phyloP scores from a whole-genome alignment of 1,140 invertebrate genomes.

The Calycopis cecrops region DNA sequence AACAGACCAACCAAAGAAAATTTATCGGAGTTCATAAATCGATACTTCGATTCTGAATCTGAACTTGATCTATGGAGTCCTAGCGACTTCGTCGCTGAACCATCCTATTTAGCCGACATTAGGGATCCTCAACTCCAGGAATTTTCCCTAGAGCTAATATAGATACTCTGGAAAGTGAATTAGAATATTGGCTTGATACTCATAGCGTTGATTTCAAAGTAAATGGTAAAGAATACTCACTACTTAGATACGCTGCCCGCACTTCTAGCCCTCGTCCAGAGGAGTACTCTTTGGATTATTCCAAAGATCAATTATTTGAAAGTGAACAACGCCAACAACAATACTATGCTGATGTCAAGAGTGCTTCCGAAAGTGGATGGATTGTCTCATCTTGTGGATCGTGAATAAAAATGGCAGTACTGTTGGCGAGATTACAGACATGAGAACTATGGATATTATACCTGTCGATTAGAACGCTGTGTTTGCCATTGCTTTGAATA shows the following conservation, averaged over 20 bases:
- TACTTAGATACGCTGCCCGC: slow-evolving; percentile 75
- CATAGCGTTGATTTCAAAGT: slow-evolving; percentile 74
- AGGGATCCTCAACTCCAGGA: slow-evolving; percentile 76
- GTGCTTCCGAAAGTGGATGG: slow-evolving; percentile 14
- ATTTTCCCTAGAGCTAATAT: slow-evolving; percentile 81
- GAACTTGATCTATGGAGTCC: slow-evolving; percentile 78
- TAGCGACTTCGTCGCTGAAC: slow-evolving; percentile 78
- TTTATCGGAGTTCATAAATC: slow-evolving; percentile 77
- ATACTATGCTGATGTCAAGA: slow-evolving; percentile 12
- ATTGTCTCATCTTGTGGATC: slow-evolving; percentile 9
- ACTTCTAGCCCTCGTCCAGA: slow-evolving; percentile 85
- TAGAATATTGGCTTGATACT: slow-evolving; percentile 79
- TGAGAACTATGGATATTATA: slow-evolving; percentile 10
- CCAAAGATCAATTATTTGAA: slow-evolving; percentile 46
- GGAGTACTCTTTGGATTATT: slow-evolving; percentile 80
- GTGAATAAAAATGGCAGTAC: slow-evolving; percentile 12
- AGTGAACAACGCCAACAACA: slow-evolving; percentile 61
- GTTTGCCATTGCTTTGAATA: slow-evolving; percentile 11
- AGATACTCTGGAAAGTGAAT: slow-evolving; percentile 80
- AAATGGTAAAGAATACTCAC: slow-evolving; percentile 70
- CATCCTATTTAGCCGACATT: slow-evolving; percentile 78
- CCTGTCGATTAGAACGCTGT: slow-evolving; percentile 16
- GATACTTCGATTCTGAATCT: slow-evolving; percentile 63
- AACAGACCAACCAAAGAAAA: slow-evolving; percentile 74
- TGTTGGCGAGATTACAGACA: neutral